phyloP scores from a whole-genome alignment of 2,113 vertebrate species.

The Ctenomys sociabilis region DNA sequence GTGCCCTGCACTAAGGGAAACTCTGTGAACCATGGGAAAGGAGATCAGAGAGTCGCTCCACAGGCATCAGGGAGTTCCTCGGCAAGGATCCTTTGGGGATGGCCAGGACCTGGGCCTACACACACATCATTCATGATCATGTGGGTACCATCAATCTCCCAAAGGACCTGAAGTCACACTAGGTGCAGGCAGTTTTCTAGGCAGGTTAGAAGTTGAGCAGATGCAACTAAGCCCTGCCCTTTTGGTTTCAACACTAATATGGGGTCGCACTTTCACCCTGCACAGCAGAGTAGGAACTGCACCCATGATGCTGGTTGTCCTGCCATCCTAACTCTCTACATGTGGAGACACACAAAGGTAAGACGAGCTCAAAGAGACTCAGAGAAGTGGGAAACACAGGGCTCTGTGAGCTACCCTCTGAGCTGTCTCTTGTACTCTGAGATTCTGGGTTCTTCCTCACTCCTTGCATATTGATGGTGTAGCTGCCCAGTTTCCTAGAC shows the following conservation, averaged over 20 bases:
- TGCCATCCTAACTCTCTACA: not conserved
- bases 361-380: not conserved
- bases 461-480: not conserved
- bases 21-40: not conserved
- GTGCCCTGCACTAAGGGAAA: no score
- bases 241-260: no score
- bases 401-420: not conserved
- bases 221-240: no score
- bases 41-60: not conserved
- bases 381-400: not conserved
- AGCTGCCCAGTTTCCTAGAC: not conserved
- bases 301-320: accelerated
- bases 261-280: not conserved
- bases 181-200: not conserved
- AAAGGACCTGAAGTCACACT: not conserved
- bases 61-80: not conserved
- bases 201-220: no score
- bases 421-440: not conserved
- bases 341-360: no score
- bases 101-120: not conserved
- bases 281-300: not conserved
- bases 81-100: not conserved
- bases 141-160: not conserved
- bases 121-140: not conserved
- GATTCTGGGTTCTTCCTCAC: not conserved